Percentiles rank a stretch among this genome's conserved stretches.
Evolutionary conservation across 1,140 invertebrate species (phyloP).

Genomic region (Lycorma delicatula): DNA sequence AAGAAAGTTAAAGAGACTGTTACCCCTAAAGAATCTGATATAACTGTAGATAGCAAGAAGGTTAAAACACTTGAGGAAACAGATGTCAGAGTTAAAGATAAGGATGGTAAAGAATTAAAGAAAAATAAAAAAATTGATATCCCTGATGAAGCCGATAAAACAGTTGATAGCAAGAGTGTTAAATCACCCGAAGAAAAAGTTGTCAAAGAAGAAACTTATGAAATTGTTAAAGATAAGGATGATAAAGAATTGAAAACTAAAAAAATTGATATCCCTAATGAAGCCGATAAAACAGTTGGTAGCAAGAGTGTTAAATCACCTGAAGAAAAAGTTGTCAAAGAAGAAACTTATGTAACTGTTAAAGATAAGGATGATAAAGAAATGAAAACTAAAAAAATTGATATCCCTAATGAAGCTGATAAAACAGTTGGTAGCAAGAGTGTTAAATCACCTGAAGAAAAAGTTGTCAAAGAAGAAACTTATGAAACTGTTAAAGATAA

Average conservation of each 20-base stretch:
- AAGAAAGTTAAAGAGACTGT: too few species aligned
- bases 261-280: constrained; percentile 10
- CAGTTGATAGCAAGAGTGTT: not conserved
- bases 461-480: not conserved
- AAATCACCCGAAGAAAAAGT: not conserved
- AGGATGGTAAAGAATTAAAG: not conserved
- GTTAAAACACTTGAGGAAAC: not conserved
- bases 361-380: too few species aligned
- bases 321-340: too few species aligned
- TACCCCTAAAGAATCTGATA: too few species aligned
- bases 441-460: not conserved
- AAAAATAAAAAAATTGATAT: not conserved
- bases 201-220: not conserved
- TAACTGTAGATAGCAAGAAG: too few species aligned
- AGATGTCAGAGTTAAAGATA: not conserved
- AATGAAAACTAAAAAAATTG: too few species aligned
- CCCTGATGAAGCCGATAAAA: not conserved
- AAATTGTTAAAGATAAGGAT: not conserved
- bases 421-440: too few species aligned
- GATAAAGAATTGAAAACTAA: not conserved
- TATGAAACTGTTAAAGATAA: not conserved
- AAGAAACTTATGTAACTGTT: too few species aligned
- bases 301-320: too few species aligned
- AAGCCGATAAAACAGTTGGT: constrained; percentile 11
- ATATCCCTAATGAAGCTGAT: too few species aligned